Base-by-base conservation (phyloP, 1,140 invertebrate species). In the Temnothorax curvispinosus region DNA sequence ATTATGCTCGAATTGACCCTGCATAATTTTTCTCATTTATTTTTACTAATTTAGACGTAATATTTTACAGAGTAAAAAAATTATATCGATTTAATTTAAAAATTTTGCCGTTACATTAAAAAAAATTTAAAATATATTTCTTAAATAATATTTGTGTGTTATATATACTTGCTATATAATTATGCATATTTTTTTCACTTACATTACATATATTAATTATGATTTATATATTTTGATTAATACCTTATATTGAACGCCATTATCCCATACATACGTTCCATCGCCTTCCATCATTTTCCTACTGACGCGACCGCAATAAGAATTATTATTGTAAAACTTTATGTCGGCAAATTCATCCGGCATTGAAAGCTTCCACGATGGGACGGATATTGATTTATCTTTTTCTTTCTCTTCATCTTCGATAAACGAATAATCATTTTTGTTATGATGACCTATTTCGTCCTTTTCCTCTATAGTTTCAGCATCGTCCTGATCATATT, bases 1-100 rank as follows among this genome's bases (percentile, higher is more conserved):
- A 74, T 96, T 96, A 27, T 95, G 89, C 85, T 95, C 92, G 90
- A 96, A 96, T 27, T 95, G 90, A 18, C 96, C 96, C 96, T 96
- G 80, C 67, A 35, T 76, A 56, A 60, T 44, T 72, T 7, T 44
- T 56, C 13, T 54, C 13, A n/a, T 71, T 69, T 41, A 58, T 64
- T 58, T 1, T 15, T 75, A 0, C 13, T 58, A 60, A 60, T 44
- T 41, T 9, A 54, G 54, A 35, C n/a, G 52, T 50, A 54, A 13
- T 72, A 52, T 72, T 35, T 47, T 11, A 27, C 1, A 13, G 1
- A 41, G 3, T 41, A 15, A 21, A 69, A 11, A 44, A 5, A 32
- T 27, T 27, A 50, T 15, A 27, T 50, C n/a, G 6, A 50, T 50
- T 47, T 0, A 50, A 69, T 69, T 69, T 69, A 27, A 9, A 47